These are phyloP conservation scores for Uropsilus gracilis DNA, from an alignment of 2,113 vertebrate genomes.

Conservation along the genomic window DNA sequence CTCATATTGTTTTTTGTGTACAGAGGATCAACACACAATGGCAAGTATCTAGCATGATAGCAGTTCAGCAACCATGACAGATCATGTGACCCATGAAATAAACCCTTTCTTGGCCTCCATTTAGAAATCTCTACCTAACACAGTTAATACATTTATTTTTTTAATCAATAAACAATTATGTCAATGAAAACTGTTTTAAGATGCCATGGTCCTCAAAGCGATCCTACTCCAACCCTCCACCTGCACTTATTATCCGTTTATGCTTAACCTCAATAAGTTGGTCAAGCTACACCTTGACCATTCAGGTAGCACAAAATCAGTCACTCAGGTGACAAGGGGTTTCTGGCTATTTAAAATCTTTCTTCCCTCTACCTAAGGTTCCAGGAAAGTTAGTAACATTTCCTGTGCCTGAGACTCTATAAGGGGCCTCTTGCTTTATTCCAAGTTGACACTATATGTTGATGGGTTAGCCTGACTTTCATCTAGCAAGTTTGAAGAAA, in stretches of 20 bases:
- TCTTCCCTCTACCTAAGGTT: not conserved
- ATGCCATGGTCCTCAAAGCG: conserved; percentile 17
- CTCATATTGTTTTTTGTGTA: not conserved
- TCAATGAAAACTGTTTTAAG: conserved; percentile 19
- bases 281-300: not conserved
- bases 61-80: not conserved
- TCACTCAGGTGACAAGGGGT: not conserved
- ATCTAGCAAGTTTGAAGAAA: not conserved
- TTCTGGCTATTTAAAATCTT: not conserved
- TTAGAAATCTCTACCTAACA: not conserved
- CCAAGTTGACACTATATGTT: not conserved
- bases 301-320: conserved; percentile 2
- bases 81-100: not conserved
- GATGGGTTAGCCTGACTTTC: not conserved
- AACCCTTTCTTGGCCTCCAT: not conserved
- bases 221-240: not conserved
- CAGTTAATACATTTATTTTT: conserved; percentile 8
- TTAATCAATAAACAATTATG: conserved; percentile 8
- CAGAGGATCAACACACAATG: not conserved
- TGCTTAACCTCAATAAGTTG: not conserved
- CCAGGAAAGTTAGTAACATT: not conserved
- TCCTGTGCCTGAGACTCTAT: not conserved
- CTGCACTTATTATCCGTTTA: not conserved
- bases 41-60: not conserved
- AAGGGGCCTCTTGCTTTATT: not conserved